Conservation (phyloP, 1,140 invertebrate species). For the Zaprionus gabonicus region DNA sequence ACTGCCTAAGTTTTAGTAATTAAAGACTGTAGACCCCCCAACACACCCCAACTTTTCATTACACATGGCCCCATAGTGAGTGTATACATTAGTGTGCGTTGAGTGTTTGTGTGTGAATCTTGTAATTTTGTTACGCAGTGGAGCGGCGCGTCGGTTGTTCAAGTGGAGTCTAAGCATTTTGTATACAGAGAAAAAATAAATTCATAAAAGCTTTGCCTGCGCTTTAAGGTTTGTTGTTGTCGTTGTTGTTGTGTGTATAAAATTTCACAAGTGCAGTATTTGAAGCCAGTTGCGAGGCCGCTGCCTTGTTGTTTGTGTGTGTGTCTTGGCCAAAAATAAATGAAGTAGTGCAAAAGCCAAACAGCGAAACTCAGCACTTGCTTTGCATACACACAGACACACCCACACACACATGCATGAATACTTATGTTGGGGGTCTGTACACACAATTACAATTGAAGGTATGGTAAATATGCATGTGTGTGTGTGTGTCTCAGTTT, state of each 20-base stretch:
- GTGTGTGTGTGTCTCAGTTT: constrained; percentile 13
- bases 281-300: constrained; percentile 45
- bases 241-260: constrained; percentile 41
- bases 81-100: constrained; percentile 13
- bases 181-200: constrained; percentile 41
- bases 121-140: constrained; percentile 78
- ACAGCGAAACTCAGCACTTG: constrained; percentile 45
- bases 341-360: constrained; percentile 42
- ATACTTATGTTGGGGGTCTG: neutral
- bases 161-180: constrained; percentile 72
- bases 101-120: constrained; percentile 41
- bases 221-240: constrained; percentile 50
- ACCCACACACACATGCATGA: neutral
- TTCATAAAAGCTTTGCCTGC: constrained; percentile 64
- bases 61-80: constrained; percentile 19
- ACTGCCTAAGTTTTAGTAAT: constrained; percentile 56
- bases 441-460: neutral
- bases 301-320: constrained; percentile 29
- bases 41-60: constrained; percentile 6
- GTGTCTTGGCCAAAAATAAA: constrained; percentile 36
- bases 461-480: constrained; percentile 4
- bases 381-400: constrained; percentile 23
- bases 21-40: constrained; percentile 41
- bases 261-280: constrained; percentile 69
- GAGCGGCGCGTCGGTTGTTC: constrained; percentile 61